These are phyloP conservation scores for Microdon myrmicae DNA, from an alignment of 2,888 invertebrate species.

Conservation along the genomic window DNA sequence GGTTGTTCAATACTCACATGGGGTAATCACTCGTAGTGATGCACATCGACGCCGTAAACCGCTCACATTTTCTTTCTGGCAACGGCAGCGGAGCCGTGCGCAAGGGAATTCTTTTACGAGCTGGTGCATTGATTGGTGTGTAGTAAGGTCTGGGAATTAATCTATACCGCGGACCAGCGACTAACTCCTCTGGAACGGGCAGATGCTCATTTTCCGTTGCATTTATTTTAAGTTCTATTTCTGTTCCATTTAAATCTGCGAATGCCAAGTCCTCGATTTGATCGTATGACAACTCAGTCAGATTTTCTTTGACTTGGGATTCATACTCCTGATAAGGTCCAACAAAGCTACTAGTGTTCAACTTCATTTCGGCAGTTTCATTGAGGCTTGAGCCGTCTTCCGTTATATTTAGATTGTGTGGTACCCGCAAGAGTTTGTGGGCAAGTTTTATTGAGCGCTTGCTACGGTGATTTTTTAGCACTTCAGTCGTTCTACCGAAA, in stretches of 20 bases:
- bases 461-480: background rate
- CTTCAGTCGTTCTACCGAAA: background rate
- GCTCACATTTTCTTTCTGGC: slow-evolving; percentile 70
- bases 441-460: slow-evolving; percentile 58
- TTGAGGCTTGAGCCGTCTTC: slow-evolving; percentile 53
- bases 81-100: slow-evolving; percentile 51
- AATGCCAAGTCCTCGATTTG: slow-evolving; percentile 63
- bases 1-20: slow-evolving; percentile 71
- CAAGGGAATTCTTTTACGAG: slow-evolving; percentile 59
- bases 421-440: slow-evolving; percentile 61
- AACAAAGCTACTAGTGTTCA: slow-evolving; percentile 62
- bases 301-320: background rate
- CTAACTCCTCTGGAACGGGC: slow-evolving; percentile 63
- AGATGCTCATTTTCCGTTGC: slow-evolving; percentile 54
- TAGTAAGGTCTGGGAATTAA: slow-evolving; percentile 55
- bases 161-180: slow-evolving; percentile 60
- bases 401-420: slow-evolving; percentile 55
- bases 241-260: slow-evolving; percentile 62
- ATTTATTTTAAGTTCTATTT: slow-evolving; percentile 42
- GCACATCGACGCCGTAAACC: slow-evolving; percentile 79
- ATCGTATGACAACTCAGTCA: slow-evolving; percentile 54
- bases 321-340: slow-evolving; percentile 48
- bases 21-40: slow-evolving; percentile 80
- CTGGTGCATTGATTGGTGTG: slow-evolving; percentile 46
- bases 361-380: slow-evolving; percentile 55